These are phyloP conservation scores for Agonum fuliginosum DNA, from an alignment of 2,888 invertebrate genomes.

Conservation along the genomic window DNA sequence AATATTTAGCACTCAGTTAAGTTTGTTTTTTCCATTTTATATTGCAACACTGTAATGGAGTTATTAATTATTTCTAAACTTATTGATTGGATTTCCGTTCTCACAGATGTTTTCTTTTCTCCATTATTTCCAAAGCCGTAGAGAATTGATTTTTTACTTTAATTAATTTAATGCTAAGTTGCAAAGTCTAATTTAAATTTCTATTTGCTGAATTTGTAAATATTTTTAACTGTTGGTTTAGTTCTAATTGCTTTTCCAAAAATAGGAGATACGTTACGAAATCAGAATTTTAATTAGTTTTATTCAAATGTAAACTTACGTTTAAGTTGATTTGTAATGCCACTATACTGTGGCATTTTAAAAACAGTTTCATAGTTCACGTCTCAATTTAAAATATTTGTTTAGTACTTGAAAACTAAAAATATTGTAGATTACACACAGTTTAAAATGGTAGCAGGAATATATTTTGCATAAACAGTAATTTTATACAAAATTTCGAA, in stretches of 20 bases:
- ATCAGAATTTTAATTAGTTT: conserved; percentile 45
- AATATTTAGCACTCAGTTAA: neutral
- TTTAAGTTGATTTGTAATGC: conserved; percentile 17
- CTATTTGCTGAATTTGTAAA: conserved; percentile 5
- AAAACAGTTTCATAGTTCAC: conserved; percentile 16
- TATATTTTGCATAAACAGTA: no score
- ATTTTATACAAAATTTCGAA: no score
- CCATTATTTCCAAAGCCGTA: neutral
- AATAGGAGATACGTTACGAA: conserved; percentile 43
- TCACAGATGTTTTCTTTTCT: conserved; percentile 20
- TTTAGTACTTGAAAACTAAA: neutral
- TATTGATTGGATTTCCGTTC: conserved; percentile 27
- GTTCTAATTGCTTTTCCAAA: conserved; percentile 42
- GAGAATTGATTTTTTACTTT: conserved; percentile 22
- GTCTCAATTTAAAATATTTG: neutral
- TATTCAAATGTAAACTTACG: conserved; percentile 33
- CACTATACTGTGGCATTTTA: neutral
- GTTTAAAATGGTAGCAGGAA: no score
- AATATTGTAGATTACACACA: no score
- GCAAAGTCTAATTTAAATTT: no score
- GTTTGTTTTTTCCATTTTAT: neutral
- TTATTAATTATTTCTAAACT: conserved; percentile 19
- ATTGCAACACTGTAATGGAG: neutral
- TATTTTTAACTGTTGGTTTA: neutral
- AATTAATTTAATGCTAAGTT: conserved; percentile 2